A percentile compares a stretch with the other conserved stretches of the same genome.
phyloP scores from a whole-genome alignment of 2,113 vertebrate genomes.

The Pavo muticus region DNA sequence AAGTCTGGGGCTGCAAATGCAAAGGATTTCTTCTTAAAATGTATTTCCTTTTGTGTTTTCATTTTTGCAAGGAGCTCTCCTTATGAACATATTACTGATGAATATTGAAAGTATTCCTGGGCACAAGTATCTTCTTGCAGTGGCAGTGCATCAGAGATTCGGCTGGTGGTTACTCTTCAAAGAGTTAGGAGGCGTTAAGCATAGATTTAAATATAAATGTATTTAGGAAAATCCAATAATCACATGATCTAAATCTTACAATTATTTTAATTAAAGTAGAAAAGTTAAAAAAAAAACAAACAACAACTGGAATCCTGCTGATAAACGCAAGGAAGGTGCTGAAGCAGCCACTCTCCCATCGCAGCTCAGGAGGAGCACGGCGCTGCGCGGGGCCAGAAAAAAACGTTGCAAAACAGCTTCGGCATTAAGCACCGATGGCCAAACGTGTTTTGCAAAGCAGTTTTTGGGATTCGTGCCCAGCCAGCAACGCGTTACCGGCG shows the following conservation, averaged over 20 bases:
- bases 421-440: not conserved
- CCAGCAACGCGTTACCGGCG: not conserved
- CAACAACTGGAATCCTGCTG: not conserved
- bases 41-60: slow-evolving; percentile 56
- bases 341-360: not conserved
- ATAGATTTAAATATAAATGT: slow-evolving; percentile 48
- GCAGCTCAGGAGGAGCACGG: not conserved
- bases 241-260: not conserved
- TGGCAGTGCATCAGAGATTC: not conserved
- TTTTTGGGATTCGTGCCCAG: not conserved
- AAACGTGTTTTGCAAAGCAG: not conserved
- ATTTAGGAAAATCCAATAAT: slow-evolving; percentile 46
- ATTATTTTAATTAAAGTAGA: slow-evolving; percentile 39
- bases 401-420: not conserved
- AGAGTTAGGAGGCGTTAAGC: not conserved
- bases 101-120: slow-evolving; percentile 50
- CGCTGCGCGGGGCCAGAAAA: not conserved
- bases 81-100: slow-evolving; percentile 22
- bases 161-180: slow-evolving; percentile 47
- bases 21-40: not conserved
- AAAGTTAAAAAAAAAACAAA: not conserved
- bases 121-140: slow-evolving; percentile 63
- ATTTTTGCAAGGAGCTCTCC: slow-evolving; percentile 18
- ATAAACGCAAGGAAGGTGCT: not conserved
- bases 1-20: not conserved